Percentiles rank a stretch among this genome's conserved stretches.
Conservation (phyloP, 1,140 invertebrate genomes). For the Macrocentrus cingulum region DNA sequence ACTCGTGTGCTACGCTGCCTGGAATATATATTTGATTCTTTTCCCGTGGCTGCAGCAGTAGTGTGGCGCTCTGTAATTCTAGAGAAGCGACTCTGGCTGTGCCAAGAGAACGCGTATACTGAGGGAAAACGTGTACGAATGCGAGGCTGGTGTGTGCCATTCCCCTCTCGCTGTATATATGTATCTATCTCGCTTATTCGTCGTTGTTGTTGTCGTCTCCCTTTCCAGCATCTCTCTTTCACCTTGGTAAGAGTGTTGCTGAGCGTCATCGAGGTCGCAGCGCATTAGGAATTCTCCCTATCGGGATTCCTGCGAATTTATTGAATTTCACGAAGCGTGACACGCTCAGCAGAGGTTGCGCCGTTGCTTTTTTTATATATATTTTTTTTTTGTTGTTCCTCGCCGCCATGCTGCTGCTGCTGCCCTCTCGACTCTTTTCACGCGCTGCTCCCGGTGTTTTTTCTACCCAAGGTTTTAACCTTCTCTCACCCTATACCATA, state of each 20-base stretch:
- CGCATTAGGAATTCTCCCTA: conserved; percentile 34
- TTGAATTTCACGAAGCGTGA: conserved; percentile 31
- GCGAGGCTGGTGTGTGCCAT: conserved; percentile 15
- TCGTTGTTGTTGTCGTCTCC: conserved; percentile 8
- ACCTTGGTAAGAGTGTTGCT: conserved; percentile 10
- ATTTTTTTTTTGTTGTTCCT: not conserved
- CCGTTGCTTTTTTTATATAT: conserved; percentile 9
- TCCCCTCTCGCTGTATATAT: conserved; percentile 2
- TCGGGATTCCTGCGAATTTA: conserved; percentile 32
- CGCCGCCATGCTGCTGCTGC: not conserved
- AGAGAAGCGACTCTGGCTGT: not conserved
- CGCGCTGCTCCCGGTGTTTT: not conserved
- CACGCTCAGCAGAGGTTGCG: conserved; percentile 9
- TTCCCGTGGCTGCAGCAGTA: too few relatives aligned
- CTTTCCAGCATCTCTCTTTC: conserved; percentile 15
- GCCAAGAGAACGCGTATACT: conserved; percentile 15
- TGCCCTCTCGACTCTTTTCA: not conserved
- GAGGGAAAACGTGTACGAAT: conserved; percentile 23
- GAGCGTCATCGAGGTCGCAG: conserved; percentile 25
- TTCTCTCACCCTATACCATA: too few relatives aligned
- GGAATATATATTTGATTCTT: too few relatives aligned
- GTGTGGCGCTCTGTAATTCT: conserved; percentile 6
- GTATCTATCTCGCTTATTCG: not conserved
- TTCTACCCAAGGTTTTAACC: not conserved
- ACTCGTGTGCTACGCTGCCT: too few relatives aligned